Base-by-base conservation (phyloP, 2,113 vertebrate genomes). In the Chloropsis cyanopogon region DNA sequence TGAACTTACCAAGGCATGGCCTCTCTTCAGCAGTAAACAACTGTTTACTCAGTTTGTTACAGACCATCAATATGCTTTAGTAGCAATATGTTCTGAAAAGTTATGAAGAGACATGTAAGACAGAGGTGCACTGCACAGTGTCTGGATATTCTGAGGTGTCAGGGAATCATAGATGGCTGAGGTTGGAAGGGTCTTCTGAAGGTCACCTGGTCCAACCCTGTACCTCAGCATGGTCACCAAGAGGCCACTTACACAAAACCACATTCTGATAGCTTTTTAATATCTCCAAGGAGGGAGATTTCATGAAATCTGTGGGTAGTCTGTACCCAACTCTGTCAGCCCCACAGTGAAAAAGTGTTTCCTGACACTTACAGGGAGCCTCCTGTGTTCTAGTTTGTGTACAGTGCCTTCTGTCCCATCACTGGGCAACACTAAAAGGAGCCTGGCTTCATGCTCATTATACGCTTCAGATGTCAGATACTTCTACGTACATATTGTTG, bases 391-490 rank as follows among this genome's bases (percentile, higher is more conserved):
- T 3, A 18, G 7, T 31, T 64, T n/a, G 9, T 54, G 41, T 14
- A 19, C 14, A 44, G 9, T 24, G 20, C 5, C 9, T 63, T n/a
- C 47, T 63, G 20, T 53, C 18, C 24, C 14, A 52, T 69, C 8
- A 66, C 9, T 31, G 7, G 6, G 4, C 3, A 87, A 29, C 57
- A 57, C 8, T 18, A 31, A 42, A 81, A 76, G 10, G 9, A 82
- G 2, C 6, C 5, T 49, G 24, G 5, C 4, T 75, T 35, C 1
- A 0, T 35, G 3, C 12, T 42, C 8, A 2, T 28, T 24, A 56
- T 12, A 75, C 5, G 9, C 6, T 64, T 2, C 10, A 47, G n/a
- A 33, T 65, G 9, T 47, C 35, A 82, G 29, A 17, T 68, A 77
- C 37, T 50, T 82, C 37, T 37, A 37, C 37, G 19, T 23, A 28